A percentile compares a stretch with the other conserved stretches of the same genome.
These are phyloP conservation scores for Aphaenogaster ashmeadi DNA, from an alignment of 1,140 invertebrate genomes.

Conservation along the genomic window DNA sequence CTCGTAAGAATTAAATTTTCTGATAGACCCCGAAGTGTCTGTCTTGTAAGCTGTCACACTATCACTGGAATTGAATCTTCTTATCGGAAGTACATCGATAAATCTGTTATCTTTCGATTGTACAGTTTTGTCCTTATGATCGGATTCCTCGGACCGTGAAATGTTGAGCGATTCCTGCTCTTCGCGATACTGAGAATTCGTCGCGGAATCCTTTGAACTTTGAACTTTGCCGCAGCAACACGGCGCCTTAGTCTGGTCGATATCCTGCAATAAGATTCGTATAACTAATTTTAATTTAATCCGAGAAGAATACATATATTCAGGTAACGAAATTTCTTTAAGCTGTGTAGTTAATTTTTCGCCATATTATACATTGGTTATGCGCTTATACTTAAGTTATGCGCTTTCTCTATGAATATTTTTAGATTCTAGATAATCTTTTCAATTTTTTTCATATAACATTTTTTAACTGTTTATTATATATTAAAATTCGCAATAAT, in stretches of 20 bases:
- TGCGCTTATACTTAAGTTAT: conserved; percentile 2
- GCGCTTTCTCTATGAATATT: not conserved
- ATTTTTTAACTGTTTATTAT: not conserved
- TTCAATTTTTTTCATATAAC: not conserved
- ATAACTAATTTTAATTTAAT: conserved; percentile 45
- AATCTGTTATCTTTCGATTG: not conserved
- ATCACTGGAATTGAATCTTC: conserved; percentile 76
- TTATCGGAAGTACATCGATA: conserved; percentile 7
- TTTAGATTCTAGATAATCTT: not conserved
- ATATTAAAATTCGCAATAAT: conserved; percentile 1
- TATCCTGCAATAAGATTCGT: conserved; percentile 68
- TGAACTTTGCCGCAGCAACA: conserved; percentile 66
- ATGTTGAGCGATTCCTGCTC: not conserved
- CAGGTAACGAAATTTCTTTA: not conserved
- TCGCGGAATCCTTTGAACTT: conserved; percentile 34
- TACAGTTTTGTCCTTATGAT: not conserved
- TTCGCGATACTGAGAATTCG: not conserved
- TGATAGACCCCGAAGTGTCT: conserved; percentile 28
- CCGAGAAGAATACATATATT: not conserved
- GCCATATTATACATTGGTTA: not conserved
- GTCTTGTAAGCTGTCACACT: conserved; percentile 59
- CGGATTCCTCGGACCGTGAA: not conserved
- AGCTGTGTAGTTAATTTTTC: not conserved
- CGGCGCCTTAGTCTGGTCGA: conserved; percentile 39
- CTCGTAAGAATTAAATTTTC: conserved; percentile 78